Base-by-base conservation (phyloP, 2,113 vertebrate species). In the Ophthalmolycus amberensis region DNA sequence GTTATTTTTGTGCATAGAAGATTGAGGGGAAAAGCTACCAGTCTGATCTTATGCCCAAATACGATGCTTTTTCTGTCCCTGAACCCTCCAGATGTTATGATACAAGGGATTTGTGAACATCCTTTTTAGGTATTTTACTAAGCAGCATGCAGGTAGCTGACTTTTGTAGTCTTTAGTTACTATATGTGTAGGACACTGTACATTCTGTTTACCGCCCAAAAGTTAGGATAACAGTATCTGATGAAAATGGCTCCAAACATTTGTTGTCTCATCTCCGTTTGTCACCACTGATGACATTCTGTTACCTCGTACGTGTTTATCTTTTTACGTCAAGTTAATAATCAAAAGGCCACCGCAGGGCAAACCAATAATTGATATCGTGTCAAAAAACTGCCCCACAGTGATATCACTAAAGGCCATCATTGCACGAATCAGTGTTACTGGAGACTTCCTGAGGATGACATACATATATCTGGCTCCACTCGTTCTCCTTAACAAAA, bases 391-490 rank as follows among this genome's bases (percentile, higher is more conserved):
- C 34, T 22, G 27, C 63, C 34, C n/a, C 12, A 12, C 27, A 22
- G 54, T 56, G 63, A 80, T 77, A 1, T 20, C 29, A 62, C 27
- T n/a, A 38, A 58, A 81, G 59, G 78, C 34, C 46, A 71, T 70
- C 22, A 32, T 75, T 37, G 37, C 58, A 37, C 79, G 22, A 71
- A 52, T 82, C 74, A n/a, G 50, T 70, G 25, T 77, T 77, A 52
- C n/a, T 56, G 27, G 71, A 74, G 65, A 79, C 50, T 68, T 72
- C 46, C 59, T 63, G 67, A 64, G 34, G 75, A 80, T 80, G 83
- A 79, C 27, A 63, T 50, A 52, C 59, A 84, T 10, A 62, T 14
- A 62, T 78, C 74, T 73, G 54, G 63, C 62, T 78, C 74, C 16
- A 27, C 52, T 89, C 44, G 4, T 44, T 54, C 63, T 80, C n/a